Base-by-base conservation (phyloP, 2,888 invertebrate species). In the Polyploca ridens region DNA sequence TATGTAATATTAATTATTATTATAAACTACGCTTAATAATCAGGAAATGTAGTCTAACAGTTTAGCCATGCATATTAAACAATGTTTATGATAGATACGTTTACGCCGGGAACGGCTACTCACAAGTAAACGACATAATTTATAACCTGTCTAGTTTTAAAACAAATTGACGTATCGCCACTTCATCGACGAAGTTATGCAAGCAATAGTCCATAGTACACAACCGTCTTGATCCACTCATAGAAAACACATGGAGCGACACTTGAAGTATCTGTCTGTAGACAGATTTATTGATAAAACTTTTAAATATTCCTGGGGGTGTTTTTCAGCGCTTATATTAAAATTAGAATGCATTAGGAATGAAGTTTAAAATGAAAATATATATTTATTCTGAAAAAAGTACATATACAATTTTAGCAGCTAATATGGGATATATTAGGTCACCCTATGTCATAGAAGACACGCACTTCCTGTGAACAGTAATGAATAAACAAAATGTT, bases 1-100 rank as follows among this genome's bases (percentile, higher is more conserved):
- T 66, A 68, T 62, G 54, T 58, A 63, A 63, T 62, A 61, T 63
- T 41, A 65, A 58, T 62, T 46, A 64, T 58, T 62, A 65, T 62
- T 59, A 62, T 62, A 5, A 14, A 62, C 33, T 5, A 62, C 38
- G 57, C 58, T 63, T 27, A 11, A 58, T 41, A 27, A 16, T 63
- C n/a, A 63, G 58, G 14, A 63, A 63, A 63, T 44, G 16, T 16
- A 49, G n/a, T n/a, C 2, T 49, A 16, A 49, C 5, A 49, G 7
- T n/a, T 49, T 16, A 16, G 0, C 5, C 16, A 49, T 3, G 41
- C 3, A 13, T 38, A 38, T 38, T 38, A 38, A 10, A 38, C 8
- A 38, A 10, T 38, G 2, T 38, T 10, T 38, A 38, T 38, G 8
- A 10, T 38, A 10, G 10, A 0, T 10, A 10, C 10, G 38, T 38